A percentile compares a stretch with the other conserved stretches of the same genome.
Conservation (phyloP, 2,888 invertebrate genomes). For the Apocheima hispidaria region DNA sequence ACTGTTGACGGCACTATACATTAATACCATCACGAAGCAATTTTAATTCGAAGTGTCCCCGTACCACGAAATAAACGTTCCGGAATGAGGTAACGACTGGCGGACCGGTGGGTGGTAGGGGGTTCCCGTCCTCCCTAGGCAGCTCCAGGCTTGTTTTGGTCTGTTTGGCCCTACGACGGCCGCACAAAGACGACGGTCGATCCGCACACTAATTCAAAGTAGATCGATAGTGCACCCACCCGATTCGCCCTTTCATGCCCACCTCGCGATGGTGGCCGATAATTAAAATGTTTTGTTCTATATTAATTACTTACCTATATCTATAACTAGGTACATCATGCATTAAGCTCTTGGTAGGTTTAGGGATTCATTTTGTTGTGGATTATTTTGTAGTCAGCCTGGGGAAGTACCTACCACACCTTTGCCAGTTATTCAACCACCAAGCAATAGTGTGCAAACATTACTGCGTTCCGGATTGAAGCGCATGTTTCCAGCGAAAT, state of each 20-base stretch:
- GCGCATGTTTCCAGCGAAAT: no score
- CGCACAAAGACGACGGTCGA: constrained; percentile 84
- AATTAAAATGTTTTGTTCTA: constrained; percentile 73
- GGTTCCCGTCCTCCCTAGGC: constrained; percentile 33
- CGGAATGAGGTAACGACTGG: constrained; percentile 73
- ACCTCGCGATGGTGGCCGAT: constrained; percentile 67
- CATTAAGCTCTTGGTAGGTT: neutral
- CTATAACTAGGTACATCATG: neutral
- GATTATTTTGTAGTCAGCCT: no score
- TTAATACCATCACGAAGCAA: constrained; percentile 47
- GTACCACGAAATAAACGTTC: constrained; percentile 65
- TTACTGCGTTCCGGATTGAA: no score
- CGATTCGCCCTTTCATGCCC: constrained; percentile 77
- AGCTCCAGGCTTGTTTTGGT: constrained; percentile 79
- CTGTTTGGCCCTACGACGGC: constrained; percentile 84
- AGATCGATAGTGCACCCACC: constrained; percentile 85
- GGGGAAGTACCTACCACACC: no score
- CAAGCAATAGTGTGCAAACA: no score
- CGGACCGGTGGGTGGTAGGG: constrained; percentile 59
- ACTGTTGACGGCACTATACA: constrained; percentile 30
- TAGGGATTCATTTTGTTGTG: neutral
- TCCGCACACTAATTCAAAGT: constrained; percentile 85
- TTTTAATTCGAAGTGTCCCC: constrained; percentile 59
- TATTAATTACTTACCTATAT: constrained; percentile 17
- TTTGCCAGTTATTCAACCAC: no score